Evolutionary conservation across 2,888 invertebrate genomes (phyloP).

Genomic region (Cabera pusaria): DNA sequence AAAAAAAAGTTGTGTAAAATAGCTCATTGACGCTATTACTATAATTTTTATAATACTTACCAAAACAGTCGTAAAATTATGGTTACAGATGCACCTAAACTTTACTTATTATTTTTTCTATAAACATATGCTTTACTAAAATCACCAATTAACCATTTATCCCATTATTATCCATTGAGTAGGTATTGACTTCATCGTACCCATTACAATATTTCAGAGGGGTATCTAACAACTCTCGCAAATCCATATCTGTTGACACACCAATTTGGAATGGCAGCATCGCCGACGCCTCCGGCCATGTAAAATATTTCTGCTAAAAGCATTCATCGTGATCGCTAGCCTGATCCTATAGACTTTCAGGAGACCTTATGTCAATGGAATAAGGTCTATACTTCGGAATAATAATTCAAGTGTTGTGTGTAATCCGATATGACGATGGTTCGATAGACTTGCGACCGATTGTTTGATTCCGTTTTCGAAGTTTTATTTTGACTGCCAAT

Average conservation of each 20-base stretch:
- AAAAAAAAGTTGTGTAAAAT: no score
- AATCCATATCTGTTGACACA: constrained; percentile 73
- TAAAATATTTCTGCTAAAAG: constrained; percentile 82
- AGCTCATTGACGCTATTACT: no score
- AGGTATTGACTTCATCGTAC: no score
- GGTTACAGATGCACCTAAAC: no score
- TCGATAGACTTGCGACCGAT: constrained; percentile 64
- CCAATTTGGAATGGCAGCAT: constrained; percentile 70
- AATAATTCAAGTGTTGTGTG: constrained; percentile 62
- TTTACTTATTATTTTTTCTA: no score
- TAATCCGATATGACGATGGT: constrained; percentile 73
- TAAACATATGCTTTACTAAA: no score
- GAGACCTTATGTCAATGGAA: constrained; percentile 40
- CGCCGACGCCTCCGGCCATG: constrained; percentile 73
- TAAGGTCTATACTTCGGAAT: constrained; percentile 44
- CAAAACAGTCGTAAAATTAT: no score
- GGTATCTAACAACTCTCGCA: constrained; percentile 48
- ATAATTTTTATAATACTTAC: no score
- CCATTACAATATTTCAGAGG: no score
- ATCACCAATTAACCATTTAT: no score
- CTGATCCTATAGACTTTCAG: constrained; percentile 54
- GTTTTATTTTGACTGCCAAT: constrained; percentile 54
- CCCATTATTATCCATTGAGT: no score
- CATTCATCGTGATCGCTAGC: constrained; percentile 80
- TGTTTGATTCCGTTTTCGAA: constrained; percentile 64